phyloP scores from a whole-genome alignment of 2,113 vertebrate genomes.

The Tachysurus vachellii region DNA sequence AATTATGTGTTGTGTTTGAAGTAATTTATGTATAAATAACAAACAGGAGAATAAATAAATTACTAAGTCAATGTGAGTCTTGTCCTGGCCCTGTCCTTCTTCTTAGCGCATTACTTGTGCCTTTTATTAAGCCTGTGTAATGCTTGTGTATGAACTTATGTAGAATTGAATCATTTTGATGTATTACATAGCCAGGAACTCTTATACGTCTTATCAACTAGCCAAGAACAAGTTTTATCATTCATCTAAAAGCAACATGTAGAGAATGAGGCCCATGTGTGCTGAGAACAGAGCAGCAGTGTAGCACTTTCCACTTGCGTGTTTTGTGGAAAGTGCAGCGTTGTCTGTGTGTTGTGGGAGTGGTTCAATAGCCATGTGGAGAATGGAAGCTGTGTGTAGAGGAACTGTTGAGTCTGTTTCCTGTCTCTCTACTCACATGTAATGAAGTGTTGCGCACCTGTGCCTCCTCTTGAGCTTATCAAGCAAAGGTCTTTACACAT shows the following conservation, averaged over 20 bases:
- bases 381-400: slow-evolving; percentile 52
- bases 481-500: slow-evolving; percentile 13
- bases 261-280: slow-evolving; percentile 43
- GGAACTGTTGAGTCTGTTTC: slow-evolving; percentile 1
- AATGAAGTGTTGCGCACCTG: slow-evolving; percentile 54
- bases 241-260: slow-evolving; percentile 48
- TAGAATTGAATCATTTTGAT: slow-evolving; percentile 19
- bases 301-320: slow-evolving; percentile 10
- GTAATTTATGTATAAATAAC: slow-evolving; percentile 50
- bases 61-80: neutral
- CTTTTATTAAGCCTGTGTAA: neutral
- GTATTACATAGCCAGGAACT: slow-evolving; percentile 4
- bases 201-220: slow-evolving; percentile 1
- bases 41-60: slow-evolving; percentile 46
- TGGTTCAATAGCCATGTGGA: slow-evolving; percentile 21
- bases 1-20: neutral
- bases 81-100: neutral
- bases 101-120: neutral
- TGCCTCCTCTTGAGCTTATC: slow-evolving; percentile 31
- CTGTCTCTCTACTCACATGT: slow-evolving; percentile 40
- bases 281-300: slow-evolving; percentile 45
- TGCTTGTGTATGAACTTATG: slow-evolving; percentile 4
- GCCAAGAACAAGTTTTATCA: slow-evolving; percentile 39
- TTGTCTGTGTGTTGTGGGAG: slow-evolving; percentile 38
- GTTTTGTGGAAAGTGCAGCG: slow-evolving; percentile 22